Conservation (phyloP, 2,888 invertebrate species). For the Microplitis manilae region DNA sequence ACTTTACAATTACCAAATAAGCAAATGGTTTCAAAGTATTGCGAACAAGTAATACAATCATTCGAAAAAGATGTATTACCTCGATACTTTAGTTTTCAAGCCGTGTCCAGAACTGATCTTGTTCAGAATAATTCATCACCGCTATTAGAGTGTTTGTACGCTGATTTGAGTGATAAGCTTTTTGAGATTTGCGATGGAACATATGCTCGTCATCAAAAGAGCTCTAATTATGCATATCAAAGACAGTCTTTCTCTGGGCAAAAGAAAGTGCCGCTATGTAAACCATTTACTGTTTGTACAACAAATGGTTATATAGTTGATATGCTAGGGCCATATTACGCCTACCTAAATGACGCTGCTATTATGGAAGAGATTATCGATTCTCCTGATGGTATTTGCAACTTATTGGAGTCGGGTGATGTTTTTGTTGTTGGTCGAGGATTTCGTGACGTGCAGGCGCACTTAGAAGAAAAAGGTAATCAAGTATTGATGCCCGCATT, state of each 20-base stretch:
- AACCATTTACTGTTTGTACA: slow-evolving; percentile 54
- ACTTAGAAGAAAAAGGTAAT: no score
- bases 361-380: no score
- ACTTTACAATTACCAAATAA: slow-evolving; percentile 19
- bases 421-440: no score
- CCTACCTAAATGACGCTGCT: no score
- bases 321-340: no score
- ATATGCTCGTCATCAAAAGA: neutral
- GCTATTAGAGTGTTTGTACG: slow-evolving; percentile 31
- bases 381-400: no score
- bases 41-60: slow-evolving; percentile 35
- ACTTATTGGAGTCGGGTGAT: no score
- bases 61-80: slow-evolving; percentile 40
- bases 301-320: neutral
- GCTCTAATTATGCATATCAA: neutral
- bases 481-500: no score
- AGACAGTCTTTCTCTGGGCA: neutral
- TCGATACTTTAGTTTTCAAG: slow-evolving; percentile 23
- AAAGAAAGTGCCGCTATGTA: slow-evolving; percentile 37
- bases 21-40: slow-evolving; percentile 34
- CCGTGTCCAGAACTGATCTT: slow-evolving; percentile 31
- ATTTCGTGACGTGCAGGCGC: no score
- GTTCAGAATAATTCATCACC: slow-evolving; percentile 39
- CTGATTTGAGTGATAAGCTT: neutral
- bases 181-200: neutral